Conservation (phyloP, 2,888 invertebrate genomes). For the Lomographa bimaculata region DNA sequence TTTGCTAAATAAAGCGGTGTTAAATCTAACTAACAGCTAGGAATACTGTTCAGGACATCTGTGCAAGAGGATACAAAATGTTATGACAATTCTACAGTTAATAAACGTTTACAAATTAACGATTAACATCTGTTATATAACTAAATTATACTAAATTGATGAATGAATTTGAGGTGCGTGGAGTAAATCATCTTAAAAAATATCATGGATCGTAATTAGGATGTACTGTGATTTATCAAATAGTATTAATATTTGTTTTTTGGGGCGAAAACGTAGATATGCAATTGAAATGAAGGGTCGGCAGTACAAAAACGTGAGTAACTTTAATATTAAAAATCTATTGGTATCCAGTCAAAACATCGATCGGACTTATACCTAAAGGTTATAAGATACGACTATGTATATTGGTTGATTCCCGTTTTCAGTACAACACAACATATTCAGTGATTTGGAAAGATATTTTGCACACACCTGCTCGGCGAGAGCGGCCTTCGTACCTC, state of each 20-base stretch:
- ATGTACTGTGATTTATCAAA: no score
- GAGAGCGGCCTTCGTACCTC: slow-evolving; percentile 11
- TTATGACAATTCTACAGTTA: slow-evolving; percentile 13
- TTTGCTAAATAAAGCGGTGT: slow-evolving; percentile 40
- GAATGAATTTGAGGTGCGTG: neutral
- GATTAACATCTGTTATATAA: no score
- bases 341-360: slow-evolving; percentile 30
- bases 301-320: no score
- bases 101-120: slow-evolving; percentile 7
- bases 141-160: no score
- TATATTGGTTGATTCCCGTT: slow-evolving; percentile 34
- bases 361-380: slow-evolving; percentile 18
- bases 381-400: slow-evolving; percentile 26
- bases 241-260: no score
- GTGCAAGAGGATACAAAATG: slow-evolving; percentile 30
- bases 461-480: slow-evolving; percentile 7
- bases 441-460: slow-evolving; percentile 19
- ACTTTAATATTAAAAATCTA: slow-evolving; percentile 6
- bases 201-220: no score
- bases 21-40: slow-evolving; percentile 40
- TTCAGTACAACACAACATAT: slow-evolving; percentile 32
- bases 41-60: slow-evolving; percentile 42
- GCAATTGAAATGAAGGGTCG: no score
- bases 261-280: no score
- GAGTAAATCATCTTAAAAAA: no score